A percentile compares a stretch with the other conserved stretches of the same genome.
These are phyloP conservation scores for Muscicapa adusta DNA, from an alignment of 2,113 vertebrate species.

Conservation along the genomic window DNA sequence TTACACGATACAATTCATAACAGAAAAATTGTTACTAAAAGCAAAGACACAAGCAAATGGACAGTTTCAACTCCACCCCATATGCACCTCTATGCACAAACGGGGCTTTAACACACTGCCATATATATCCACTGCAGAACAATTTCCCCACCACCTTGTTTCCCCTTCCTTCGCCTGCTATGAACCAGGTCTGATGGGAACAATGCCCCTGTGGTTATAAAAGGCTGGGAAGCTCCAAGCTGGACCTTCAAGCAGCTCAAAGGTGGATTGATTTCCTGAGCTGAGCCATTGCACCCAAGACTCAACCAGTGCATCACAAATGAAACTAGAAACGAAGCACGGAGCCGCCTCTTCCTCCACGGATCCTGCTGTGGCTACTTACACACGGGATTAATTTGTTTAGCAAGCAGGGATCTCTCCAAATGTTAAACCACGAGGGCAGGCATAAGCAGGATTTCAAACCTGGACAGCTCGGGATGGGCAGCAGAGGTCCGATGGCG, in stretches of 20 bases:
- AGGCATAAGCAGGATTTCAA: neutral
- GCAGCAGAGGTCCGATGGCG: neutral
- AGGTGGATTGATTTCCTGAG: neutral
- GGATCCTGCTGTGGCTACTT: fast-evolving
- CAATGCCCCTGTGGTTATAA: fast-evolving
- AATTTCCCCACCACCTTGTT: neutral
- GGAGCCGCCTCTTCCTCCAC: neutral
- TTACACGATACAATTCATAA: neutral
- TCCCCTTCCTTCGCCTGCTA: fast-evolving
- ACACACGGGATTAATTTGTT: fast-evolving
- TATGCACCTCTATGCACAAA: fast-evolving
- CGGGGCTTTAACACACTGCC: fast-evolving
- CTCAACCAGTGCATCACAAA: fast-evolving
- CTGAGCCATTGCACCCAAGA: fast-evolving
- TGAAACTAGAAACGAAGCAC: fast-evolving
- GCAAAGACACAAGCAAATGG: neutral
- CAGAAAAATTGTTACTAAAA: neutral
- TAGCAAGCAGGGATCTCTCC: too few relatives aligned
- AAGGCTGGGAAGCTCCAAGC: too few relatives aligned
- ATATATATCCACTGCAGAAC: neutral
- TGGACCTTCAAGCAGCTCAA: neutral
- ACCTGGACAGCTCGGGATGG: fast-evolving
- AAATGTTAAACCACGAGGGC: fast-evolving
- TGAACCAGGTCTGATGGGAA: neutral
- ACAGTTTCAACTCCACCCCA: neutral